These are phyloP conservation scores for Leptopilina drosophilae DNA, from an alignment of 2,888 invertebrate species.

Conservation along the genomic window DNA sequence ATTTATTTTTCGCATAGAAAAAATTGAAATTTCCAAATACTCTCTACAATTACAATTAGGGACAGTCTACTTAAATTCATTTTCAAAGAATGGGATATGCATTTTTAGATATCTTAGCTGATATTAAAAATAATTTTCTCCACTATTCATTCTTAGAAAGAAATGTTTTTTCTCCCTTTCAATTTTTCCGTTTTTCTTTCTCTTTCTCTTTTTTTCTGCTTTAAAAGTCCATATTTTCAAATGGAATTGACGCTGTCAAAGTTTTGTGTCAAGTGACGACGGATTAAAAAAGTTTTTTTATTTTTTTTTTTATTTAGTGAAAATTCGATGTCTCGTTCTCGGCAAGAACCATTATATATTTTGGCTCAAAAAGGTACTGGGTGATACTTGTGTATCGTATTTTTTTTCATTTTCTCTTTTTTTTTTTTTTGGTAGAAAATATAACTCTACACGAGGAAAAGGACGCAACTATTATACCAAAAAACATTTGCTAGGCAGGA, in stretches of 20 bases:
- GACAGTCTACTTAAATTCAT: slow-evolving; percentile 15
- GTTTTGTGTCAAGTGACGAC: slow-evolving; percentile 44
- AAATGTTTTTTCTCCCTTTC: slow-evolving; percentile 1
- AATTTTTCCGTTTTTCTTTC: background rate
- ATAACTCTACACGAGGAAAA: slow-evolving; percentile 28
- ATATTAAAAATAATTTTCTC: slow-evolving; percentile 37
- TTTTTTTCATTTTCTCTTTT: too few species aligned
- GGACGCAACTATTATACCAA: slow-evolving; percentile 24
- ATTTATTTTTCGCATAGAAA: background rate
- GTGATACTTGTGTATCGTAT: slow-evolving; percentile 25
- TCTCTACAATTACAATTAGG: background rate
- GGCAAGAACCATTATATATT: slow-evolving; percentile 33
- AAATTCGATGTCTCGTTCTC: slow-evolving; percentile 39
- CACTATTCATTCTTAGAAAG: slow-evolving; percentile 20
- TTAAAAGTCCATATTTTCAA: slow-evolving; percentile 37
- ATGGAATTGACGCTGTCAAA: slow-evolving; percentile 50
- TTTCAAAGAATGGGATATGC: slow-evolving; percentile 31
- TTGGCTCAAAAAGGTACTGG: slow-evolving; percentile 41
- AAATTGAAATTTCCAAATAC: slow-evolving; percentile 6
- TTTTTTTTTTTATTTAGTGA: slow-evolving; percentile 18
- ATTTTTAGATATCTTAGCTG: slow-evolving; percentile 36
- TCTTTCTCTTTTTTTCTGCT: too few species aligned
- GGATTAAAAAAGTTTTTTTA: slow-evolving; percentile 34
- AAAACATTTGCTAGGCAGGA: background rate
- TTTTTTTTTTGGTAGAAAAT: slow-evolving; percentile 22